Evolutionary conservation across 2,797 vertebrate species (phyloP), one percentile per base, ranked within the genome.

Genomic region (Falco naumanni): DNA sequence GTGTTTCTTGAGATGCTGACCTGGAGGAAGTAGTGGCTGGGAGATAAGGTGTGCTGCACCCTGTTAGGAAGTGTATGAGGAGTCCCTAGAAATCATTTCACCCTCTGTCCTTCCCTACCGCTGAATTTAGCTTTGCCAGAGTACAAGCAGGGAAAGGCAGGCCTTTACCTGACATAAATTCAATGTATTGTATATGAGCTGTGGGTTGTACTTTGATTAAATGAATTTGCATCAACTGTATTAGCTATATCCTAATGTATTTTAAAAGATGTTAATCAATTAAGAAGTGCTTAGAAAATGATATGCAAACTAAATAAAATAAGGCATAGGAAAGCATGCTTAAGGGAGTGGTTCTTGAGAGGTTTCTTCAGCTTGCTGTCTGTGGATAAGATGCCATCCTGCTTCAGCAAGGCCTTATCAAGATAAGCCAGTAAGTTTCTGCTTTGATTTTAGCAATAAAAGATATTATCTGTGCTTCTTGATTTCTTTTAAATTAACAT

Each of bases 381-480:
- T 56, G 53, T 87, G 81, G 71, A 54, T 57, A 75, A 87, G 68
- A 56, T 84, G 61, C 87, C 82, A 83, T 54, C 65, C 43, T 57
- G 69, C 60, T 94, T 91, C 54, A 68, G 33, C 34, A 59, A 80
- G 79, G 60, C 37, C 22, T 83, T 72, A 96, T 89, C 91, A 89
- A 84, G 87, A 94, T 86, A 77, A 86, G 57, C 6, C 48, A 76
- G 51, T 56, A 57, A 94, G 56, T 79, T 69, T 77, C 71, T 90
- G 61, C 95, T 96, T 96, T 96, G 91, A 97, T 93, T 96, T 93
- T 61, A 75, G 61, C 69, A 86, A 59, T 61, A 89, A 93, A 89
- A 78, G 90, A 83, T 96, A 71, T 18, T 90, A 96, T 95, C 95
- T 94, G 17, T 75, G 33, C 61, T 78, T 75, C 92, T 85, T 84